A percentile compares a stretch with the other conserved stretches of the same genome.
phyloP scores from a whole-genome alignment of 1,140 invertebrate species.

The Drosophila prosaltans region DNA sequence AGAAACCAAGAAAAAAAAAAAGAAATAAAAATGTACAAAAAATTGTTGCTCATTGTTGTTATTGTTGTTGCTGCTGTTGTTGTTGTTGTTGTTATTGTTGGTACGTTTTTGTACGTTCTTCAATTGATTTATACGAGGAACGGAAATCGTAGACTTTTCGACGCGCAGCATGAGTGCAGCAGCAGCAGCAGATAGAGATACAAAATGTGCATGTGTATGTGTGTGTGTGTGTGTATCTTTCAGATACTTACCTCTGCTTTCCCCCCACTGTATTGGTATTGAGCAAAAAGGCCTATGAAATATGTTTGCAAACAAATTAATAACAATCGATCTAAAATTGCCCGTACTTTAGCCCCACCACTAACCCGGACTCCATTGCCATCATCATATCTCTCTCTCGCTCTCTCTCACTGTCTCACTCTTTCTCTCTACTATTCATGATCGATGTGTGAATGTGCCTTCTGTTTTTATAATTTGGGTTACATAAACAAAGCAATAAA shows the following conservation, averaged over 20 bases:
- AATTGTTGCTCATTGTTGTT: slow-evolving; percentile 47
- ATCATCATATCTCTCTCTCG: neutral
- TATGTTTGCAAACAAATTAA: slow-evolving; percentile 82
- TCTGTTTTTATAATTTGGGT: slow-evolving; percentile 74
- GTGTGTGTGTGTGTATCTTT: slow-evolving; percentile 34
- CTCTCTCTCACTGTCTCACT: slow-evolving; percentile 1
- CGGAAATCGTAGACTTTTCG: slow-evolving; percentile 81
- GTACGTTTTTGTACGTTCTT: slow-evolving; percentile 28
- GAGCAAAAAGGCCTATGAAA: slow-evolving; percentile 68
- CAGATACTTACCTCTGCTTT: slow-evolving; percentile 10
- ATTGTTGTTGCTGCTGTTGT: slow-evolving; percentile 16
- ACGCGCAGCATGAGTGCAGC: slow-evolving; percentile 81
- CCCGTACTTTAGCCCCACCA: slow-evolving; percentile 21
- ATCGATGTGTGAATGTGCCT: slow-evolving; percentile 37
- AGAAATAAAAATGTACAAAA: slow-evolving; percentile 76
- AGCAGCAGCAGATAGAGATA: slow-evolving; percentile 40
- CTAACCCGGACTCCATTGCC: too few species aligned
- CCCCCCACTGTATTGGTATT: slow-evolving; percentile 51
- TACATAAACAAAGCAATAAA: slow-evolving; percentile 72
- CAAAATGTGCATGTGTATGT: slow-evolving; percentile 37
- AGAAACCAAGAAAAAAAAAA: neutral
- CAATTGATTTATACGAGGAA: slow-evolving; percentile 77
- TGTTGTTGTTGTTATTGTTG: slow-evolving; percentile 21
- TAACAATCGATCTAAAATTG: slow-evolving; percentile 76
- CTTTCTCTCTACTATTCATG: slow-evolving; percentile 37